Percentiles rank a stretch among this genome's conserved stretches.
phyloP scores from a whole-genome alignment of 1,140 invertebrate species.

The Drosophila melanica region DNA sequence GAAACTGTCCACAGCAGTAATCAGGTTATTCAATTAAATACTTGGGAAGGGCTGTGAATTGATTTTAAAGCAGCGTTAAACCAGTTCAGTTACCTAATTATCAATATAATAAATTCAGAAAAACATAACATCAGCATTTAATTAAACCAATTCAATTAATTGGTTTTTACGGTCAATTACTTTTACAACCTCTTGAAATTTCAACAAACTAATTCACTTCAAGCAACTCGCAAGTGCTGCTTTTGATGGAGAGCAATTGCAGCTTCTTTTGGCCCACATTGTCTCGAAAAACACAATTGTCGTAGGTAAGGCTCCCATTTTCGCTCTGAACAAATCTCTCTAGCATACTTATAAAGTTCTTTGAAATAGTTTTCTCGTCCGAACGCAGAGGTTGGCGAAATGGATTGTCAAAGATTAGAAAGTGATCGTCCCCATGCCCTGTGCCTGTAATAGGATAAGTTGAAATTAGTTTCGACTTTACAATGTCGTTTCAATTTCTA shows the following conservation, averaged over 20 bases:
- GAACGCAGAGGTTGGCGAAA: background rate
- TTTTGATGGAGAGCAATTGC: slow-evolving; percentile 32
- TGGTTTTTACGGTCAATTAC: no score
- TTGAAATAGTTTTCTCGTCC: slow-evolving; percentile 41
- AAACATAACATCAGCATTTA: no score
- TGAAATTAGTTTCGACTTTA: background rate
- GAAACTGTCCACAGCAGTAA: no score
- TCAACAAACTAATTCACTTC: background rate
- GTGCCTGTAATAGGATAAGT: slow-evolving; percentile 37
- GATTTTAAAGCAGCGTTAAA: no score
- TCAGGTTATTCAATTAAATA: no score
- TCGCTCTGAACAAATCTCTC: slow-evolving; percentile 34
- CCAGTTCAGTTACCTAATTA: no score
- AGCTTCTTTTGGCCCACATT: slow-evolving; percentile 30
- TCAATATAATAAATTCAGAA: no score
- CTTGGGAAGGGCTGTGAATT: no score
- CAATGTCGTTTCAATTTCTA: background rate
- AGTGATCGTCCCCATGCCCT: slow-evolving; percentile 60
- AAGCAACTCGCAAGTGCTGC: background rate
- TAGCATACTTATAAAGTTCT: slow-evolving; percentile 50
- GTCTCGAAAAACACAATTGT: slow-evolving; percentile 8
- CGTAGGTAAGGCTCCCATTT: slow-evolving; percentile 9
- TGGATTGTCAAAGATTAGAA: slow-evolving; percentile 32
- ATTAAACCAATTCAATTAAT: no score
- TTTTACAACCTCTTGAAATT: no score